Conservation (phyloP, 2,888 invertebrate species). For the Stenoptilia bipunctidactyla region DNA sequence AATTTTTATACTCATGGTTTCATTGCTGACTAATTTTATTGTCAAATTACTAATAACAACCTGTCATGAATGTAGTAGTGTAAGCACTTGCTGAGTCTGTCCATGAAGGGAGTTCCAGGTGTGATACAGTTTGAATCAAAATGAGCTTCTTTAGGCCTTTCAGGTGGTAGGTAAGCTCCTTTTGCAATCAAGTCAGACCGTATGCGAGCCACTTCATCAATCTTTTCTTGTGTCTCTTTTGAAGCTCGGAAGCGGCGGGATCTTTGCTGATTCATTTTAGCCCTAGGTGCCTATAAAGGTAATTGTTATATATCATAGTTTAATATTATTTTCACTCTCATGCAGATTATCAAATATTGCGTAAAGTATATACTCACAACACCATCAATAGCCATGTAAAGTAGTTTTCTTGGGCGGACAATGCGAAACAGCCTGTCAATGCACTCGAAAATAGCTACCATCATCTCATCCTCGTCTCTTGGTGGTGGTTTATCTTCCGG, state of each 20-base stretch:
- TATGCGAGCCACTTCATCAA: conserved; percentile 85
- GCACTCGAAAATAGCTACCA: conserved; percentile 98
- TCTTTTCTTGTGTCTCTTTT: conserved; percentile 93
- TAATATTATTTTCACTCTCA: too few species aligned
- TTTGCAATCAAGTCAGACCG: conserved; percentile 79
- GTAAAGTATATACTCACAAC: conserved; percentile 83
- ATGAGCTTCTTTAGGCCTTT: conserved; percentile 92
- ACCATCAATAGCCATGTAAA: conserved; percentile 99
- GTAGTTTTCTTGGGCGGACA: conserved; percentile 89
- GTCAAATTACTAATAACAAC: conserved; percentile 21
- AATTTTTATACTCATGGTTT: not conserved
- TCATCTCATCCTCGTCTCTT: conserved; percentile 99
- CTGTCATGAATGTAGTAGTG: conserved; percentile 90
- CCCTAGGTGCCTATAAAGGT: conserved; percentile 82
- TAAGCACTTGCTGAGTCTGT: conserved; percentile 85
- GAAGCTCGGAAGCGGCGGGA: conserved; percentile 96
- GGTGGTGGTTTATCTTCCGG: conserved; percentile 98
- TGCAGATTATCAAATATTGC: too few species aligned
- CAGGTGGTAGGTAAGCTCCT: conserved; percentile 84
- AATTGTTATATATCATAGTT: too few species aligned
- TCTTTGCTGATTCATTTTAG: conserved; percentile 99
- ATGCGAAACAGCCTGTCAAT: conserved; percentile 95
- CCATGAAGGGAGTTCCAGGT: conserved; percentile 99
- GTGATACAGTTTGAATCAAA: conserved; percentile 99
- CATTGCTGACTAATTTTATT: not conserved